Conservation (phyloP, 2,888 invertebrate species). For the Rugalucina vietnamica region DNA sequence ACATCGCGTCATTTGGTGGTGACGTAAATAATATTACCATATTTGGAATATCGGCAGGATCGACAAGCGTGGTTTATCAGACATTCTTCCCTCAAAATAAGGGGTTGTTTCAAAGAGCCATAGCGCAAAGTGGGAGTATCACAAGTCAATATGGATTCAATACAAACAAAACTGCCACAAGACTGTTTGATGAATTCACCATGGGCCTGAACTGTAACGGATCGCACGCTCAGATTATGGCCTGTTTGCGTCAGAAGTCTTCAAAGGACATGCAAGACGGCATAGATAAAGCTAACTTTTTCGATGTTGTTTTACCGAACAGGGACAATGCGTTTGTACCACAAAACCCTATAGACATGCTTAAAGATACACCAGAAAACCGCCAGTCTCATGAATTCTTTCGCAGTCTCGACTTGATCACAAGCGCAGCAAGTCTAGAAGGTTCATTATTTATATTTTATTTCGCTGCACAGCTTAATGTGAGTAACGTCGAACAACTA, state of each 20-base stretch:
- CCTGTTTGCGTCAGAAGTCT: slow-evolving; percentile 11
- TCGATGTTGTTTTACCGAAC: background rate
- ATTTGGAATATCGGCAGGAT: slow-evolving; percentile 75
- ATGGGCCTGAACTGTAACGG: slow-evolving; percentile 12
- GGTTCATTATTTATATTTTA: background rate
- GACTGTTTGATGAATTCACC: slow-evolving; percentile 2
- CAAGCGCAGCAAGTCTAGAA: background rate
- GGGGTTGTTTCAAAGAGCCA: slow-evolving; percentile 69
- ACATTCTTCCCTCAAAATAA: slow-evolving; percentile 62
- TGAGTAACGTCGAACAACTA: slow-evolving; percentile 19
- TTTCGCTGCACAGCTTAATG: background rate
- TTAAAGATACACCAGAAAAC: background rate
- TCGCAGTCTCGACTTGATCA: background rate
- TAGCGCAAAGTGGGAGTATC: slow-evolving; percentile 67
- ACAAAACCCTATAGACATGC: background rate
- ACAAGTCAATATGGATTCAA: slow-evolving; percentile 14
- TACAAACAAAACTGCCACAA: background rate
- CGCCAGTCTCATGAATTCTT: background rate
- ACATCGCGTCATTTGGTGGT: slow-evolving; percentile 67
- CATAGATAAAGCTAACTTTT: background rate
- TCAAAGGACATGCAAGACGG: background rate
- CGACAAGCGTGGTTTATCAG: slow-evolving; percentile 62
- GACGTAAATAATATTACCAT: slow-evolving; percentile 66
- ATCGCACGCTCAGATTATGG: background rate
- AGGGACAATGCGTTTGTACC: background rate